Base-by-base conservation (phyloP, 2,888 invertebrate species). In the Keiferia lycopersicella region DNA sequence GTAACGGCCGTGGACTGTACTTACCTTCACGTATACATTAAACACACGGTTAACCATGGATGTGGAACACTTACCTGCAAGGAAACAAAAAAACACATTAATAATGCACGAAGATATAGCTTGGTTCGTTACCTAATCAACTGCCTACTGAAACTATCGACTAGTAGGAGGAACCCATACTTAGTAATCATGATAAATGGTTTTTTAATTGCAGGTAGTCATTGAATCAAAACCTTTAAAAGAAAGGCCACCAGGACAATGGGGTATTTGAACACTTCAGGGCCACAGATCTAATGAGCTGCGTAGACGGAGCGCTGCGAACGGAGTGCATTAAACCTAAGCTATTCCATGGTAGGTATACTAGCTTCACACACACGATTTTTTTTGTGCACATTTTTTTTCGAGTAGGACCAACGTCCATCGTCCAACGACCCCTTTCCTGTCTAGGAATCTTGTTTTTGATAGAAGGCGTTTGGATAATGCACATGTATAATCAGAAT, bases 61-160 rank as follows among this genome's bases (percentile, higher is more conserved):
- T 56, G 22, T 38, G 30, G 45, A 34, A 63, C 63, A 71, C 72
- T 72, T 72, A 72, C 72, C 72, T 72, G 71, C 57, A 72, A 72
- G 66, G 67, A 72, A 67, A 65, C 16, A 64, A 63, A 62, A 62
- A 20, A 1, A 14, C 11, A 22, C 56, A 56, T 58, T 58, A 58
- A 58, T 58, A 58, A 38, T 58, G 12, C 26, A 56, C 1, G 10
- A 56, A 56, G n/a, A 56, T 30, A n/a, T 56, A 56, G 20, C 56
- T 34, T 7, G 34, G 34, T 34, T 34, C 26, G 56, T 56, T 56
- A 56, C 12, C 30, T 56, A 56, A 56, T 56, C 56, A 53, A 62
- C 16, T 57, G 26, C 56, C 56, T n/a, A 56, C 22, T 26, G 53
- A 53, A 53, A 30, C 14, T 26, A 56, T 56, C n/a, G 56, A 56